These are phyloP conservation scores for Drosophila micromelanica DNA, from an alignment of 1,140 invertebrate genomes.

Conservation along the genomic window DNA sequence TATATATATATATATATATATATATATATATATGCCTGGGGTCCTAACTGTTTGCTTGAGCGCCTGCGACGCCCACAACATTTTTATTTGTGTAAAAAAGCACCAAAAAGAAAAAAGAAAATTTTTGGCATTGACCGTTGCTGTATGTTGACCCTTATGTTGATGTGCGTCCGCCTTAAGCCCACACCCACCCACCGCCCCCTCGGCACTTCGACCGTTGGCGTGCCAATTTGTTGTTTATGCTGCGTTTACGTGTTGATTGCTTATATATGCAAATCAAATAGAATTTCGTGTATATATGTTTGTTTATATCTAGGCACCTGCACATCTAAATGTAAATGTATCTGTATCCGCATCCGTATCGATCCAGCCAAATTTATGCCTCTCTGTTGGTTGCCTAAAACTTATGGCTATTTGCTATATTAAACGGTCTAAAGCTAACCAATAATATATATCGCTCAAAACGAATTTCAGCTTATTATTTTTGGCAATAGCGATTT, in stretches of 20 bases:
- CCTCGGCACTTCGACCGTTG: neutral
- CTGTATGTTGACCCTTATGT: constrained; percentile 37
- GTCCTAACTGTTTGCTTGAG: neutral
- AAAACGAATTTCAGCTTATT: neutral
- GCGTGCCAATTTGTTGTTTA: constrained; percentile 76
- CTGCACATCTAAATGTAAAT: neutral
- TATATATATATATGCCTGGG: constrained; percentile 5
- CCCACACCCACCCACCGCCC: neutral
- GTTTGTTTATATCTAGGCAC: constrained; percentile 25
- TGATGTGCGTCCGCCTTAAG: neutral
- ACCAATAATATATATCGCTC: neutral
- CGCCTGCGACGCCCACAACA: constrained; percentile 12
- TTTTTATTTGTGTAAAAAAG: constrained; percentile 37
- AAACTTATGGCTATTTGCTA: constrained; percentile 12
- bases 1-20: neutral
- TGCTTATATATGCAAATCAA: constrained; percentile 74
- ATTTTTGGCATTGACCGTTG: constrained; percentile 41
- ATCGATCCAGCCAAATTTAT: constrained; percentile 39
- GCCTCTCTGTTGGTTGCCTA: constrained; percentile 4
- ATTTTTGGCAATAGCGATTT: neutral
- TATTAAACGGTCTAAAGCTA: neutral
- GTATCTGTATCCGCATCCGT: constrained; percentile 10
- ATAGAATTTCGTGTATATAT: constrained; percentile 18
- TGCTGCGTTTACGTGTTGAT: constrained; percentile 75
- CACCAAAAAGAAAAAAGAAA: constrained; percentile 4